Evolutionary conservation across 1,140 invertebrate genomes (phyloP).

Genomic region (Wiebesia pumilae): DNA sequence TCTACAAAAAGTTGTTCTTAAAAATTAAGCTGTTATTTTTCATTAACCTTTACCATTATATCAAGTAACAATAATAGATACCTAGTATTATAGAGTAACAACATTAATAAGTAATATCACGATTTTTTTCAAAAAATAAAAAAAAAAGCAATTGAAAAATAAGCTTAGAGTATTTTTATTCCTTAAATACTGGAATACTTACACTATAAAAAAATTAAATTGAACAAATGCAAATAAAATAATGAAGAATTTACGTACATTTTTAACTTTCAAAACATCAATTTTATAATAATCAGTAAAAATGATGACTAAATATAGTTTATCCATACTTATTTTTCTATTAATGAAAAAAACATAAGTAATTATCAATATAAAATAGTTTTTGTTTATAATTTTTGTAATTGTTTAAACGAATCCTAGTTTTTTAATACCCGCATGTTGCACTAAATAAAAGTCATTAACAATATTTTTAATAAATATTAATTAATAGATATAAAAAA

Average conservation of each 20-base stretch:
- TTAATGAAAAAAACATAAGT: no score
- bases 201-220: background rate
- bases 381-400: no score
- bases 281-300: no score
- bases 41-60: background rate
- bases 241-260: background rate
- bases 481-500: no score
- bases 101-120: background rate
- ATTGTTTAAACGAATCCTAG: no score
- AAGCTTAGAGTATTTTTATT: background rate
- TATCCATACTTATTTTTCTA: no score
- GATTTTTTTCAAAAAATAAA: constrained; percentile 1
- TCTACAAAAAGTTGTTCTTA: background rate
- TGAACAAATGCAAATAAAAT: background rate
- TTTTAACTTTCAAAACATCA: background rate
- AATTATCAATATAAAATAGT: no score
- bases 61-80: background rate
- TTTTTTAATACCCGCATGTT: no score
- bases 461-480: no score
- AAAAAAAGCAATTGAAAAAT: background rate
- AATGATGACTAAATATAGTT: no score
- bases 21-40: constrained; percentile 1
- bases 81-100: background rate
- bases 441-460: no score
- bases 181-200: background rate